phyloP scores from a whole-genome alignment of 2,888 invertebrate genomes.

The Nymphalis c-album region DNA sequence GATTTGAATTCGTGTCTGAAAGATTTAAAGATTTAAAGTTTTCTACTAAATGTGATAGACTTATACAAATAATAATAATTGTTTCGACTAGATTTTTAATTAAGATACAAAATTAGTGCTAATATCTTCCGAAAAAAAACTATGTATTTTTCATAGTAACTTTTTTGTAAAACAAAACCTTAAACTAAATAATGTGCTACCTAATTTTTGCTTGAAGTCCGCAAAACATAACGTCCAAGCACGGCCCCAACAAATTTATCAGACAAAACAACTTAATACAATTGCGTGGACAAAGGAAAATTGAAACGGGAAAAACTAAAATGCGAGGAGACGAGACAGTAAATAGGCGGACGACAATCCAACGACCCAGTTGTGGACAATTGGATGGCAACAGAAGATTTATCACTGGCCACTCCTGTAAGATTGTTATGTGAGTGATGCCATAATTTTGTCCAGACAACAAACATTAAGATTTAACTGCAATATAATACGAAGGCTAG shows the following conservation, averaged over 20 bases:
- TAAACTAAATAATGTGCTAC: slow-evolving; percentile 21
- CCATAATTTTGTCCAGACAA: slow-evolving; percentile 35
- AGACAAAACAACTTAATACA: slow-evolving; percentile 66
- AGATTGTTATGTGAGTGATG: slow-evolving; percentile 48
- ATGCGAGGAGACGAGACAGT: slow-evolving; percentile 54
- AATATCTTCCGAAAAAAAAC: too few relatives aligned
- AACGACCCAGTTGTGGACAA: slow-evolving; percentile 75
- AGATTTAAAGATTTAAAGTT: not conserved
- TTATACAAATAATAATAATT: not conserved
- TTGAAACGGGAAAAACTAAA: slow-evolving; percentile 70
- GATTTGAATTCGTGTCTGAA: slow-evolving; percentile 22
- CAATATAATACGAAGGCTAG: slow-evolving; percentile 9
- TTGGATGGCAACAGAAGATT: slow-evolving; percentile 68
- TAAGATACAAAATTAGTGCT: too few relatives aligned
- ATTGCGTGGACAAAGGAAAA: slow-evolving; percentile 66
- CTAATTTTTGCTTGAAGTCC: slow-evolving; percentile 24
- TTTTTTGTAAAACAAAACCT: slow-evolving; percentile 13
- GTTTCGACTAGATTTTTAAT: not conserved
- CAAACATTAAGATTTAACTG: slow-evolving; percentile 25
- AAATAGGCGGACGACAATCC: slow-evolving; percentile 70
- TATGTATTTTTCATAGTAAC: too few relatives aligned
- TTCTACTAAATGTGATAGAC: not conserved
- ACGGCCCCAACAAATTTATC: slow-evolving; percentile 47
- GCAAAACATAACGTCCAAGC: slow-evolving; percentile 30
- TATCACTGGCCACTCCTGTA: slow-evolving; percentile 53